Base-by-base conservation (phyloP, 2,113 vertebrate genomes). In the Lepisosteus oculatus region DNA sequence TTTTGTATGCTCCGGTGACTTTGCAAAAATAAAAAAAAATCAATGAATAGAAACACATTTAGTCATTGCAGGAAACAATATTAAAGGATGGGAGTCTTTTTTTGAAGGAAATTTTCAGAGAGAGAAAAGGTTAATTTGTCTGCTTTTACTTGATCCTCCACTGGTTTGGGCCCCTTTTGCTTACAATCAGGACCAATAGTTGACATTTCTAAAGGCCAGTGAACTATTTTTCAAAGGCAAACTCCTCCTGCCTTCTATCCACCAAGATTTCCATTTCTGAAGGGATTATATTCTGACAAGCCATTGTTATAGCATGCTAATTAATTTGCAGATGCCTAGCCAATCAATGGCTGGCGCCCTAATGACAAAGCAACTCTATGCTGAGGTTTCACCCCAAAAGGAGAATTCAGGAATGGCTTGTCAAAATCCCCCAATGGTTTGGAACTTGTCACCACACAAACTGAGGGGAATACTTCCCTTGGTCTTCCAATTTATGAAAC, bases 231-330 rank as follows among this genome's bases (percentile, higher is more conserved):
- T 5, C 57, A n/a, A 13, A 14, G 14, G 5, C 57, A 59, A 13
- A 6, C 14, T 15, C 62, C 47, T 8, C 1, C 51, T 55, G 47
- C 54, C 62, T 72, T 44, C 3, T 56, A 47, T 65, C 63, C 47
- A 56, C 41, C 41, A 44, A 55, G n/a, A 65, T 72, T 65, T 72
- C 42, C 41, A 66, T 55, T 65, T 11, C 17, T 65, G 54, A 54
- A 77, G 78, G 78, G 80, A 79, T 86, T 80, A 82, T 80, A 83
- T 85, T 81, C 84, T 81, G 86, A 83, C 80, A 79, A 83, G 85
- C 87, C 86, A 86, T 89, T 86, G 90, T 89, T 88, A 90, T 87
- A 83, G 85, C 85, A 89, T 90, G 88, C 84, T 90, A 90, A 88
- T 91, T 89, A 85, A 87, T 91, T 88, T 87, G 86, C 84, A 75